Percentiles rank a stretch among this genome's conserved stretches.
Evolutionary conservation across 2,113 vertebrate species (phyloP).

Genomic region (Nymphicus hollandicus): DNA sequence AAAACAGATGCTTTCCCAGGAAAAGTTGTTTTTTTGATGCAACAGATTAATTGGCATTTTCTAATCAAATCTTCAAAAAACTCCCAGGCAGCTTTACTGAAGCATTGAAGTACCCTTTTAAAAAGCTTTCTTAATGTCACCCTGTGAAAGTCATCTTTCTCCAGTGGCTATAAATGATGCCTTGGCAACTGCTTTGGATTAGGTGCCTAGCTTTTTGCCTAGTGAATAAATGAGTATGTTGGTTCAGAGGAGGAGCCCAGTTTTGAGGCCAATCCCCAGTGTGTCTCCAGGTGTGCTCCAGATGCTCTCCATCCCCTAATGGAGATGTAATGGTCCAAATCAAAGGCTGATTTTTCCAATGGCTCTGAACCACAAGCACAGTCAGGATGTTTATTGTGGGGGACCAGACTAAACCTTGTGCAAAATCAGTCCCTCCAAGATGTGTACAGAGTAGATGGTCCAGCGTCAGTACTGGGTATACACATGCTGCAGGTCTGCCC

Average conservation of each 20-base stretch:
- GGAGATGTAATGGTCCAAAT: background rate
- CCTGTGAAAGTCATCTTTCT: background rate
- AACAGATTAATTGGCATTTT: slow-evolving; percentile 42
- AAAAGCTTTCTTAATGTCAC: background rate
- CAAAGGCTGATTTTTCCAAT: background rate
- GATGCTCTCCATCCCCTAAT: background rate
- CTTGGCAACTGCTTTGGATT: background rate
- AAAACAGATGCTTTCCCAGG: slow-evolving; percentile 38
- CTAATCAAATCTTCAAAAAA: slow-evolving; percentile 48
- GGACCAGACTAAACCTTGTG: background rate
- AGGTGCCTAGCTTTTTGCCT: background rate
- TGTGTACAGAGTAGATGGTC: background rate
- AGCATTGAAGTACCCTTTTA: background rate
- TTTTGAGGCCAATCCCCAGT: background rate
- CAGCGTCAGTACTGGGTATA: accelerated
- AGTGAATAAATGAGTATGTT: background rate
- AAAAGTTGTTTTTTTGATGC: slow-evolving; percentile 10
- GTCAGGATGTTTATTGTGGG: background rate
- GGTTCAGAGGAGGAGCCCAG: background rate
- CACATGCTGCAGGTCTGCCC: background rate
- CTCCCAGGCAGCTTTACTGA: background rate
- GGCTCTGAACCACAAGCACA: accelerated
- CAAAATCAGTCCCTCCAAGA: background rate
- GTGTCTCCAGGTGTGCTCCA: slow-evolving; percentile 18
- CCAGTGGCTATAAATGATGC: background rate